Base-by-base conservation (phyloP, 2,888 invertebrate species). In the Idaea biselata region DNA sequence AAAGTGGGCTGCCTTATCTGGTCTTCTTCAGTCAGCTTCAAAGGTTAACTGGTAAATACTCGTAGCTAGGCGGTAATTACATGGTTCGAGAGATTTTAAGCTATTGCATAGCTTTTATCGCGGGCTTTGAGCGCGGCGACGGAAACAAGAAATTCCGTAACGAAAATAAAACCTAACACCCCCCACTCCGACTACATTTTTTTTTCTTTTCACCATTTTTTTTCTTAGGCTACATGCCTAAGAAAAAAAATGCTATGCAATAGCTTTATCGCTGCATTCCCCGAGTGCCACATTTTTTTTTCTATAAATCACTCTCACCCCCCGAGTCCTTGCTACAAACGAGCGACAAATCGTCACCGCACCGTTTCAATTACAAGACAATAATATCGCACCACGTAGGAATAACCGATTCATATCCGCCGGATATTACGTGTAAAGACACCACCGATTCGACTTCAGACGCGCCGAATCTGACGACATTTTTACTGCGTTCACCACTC, bases 311-410 rank as follows among this genome's bases (percentile, higher is more conserved):
- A 44, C 44, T 44, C 44, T 44, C 59, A 60, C 53, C 55, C 59
- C 55, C 55, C 18, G 59, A n/a, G 58, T 17, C 55, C 16, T 17
- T 25, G 55, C 57, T 56, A 63, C 66, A 77, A 81, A 81, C 76
- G 80, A 81, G 63, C 60, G 44, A 86, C 84, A 88, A 86, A 89
- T 87, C 84, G 84, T 81, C 89, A 88, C 87, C 89, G 88, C 87
- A 77, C 85, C 81, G 84, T 81, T 89, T 89, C 90, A 88, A 90
- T 91, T 89, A 91, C 82, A 84, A 75, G 84, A 84, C 85, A 86
- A 87, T 87, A 86, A 87, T 83, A 82, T 81, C 77, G 76, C 72
- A 72, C 72, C 78, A 80, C 80, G 84, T 83, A 79, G 72, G 75
- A 72, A 79, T 79, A 77, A 78, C 73, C 77, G 77, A 74, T 69